Conservation (phyloP, 2,113 vertebrate species). For the Platichthys flesus region DNA sequence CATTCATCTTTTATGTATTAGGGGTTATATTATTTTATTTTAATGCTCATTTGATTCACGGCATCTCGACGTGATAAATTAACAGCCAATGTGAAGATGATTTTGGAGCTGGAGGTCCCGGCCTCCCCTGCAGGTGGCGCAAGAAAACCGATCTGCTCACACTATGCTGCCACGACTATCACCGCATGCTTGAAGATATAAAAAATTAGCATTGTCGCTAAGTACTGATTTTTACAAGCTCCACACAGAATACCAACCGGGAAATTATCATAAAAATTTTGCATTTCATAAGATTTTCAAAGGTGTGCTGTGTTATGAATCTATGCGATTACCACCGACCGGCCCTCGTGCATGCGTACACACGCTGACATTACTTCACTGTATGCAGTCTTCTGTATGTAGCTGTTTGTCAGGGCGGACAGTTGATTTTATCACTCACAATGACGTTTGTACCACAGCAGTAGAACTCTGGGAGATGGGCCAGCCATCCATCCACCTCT, state of each 20-base stretch:
- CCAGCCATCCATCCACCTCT: constrained; percentile 41
- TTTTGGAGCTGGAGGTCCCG: background rate
- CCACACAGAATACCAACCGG: constrained; percentile 8
- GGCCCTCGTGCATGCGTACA: constrained; percentile 13
- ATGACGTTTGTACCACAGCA: constrained; percentile 15
- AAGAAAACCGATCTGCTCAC: constrained; percentile 6
- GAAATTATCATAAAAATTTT: constrained; percentile 33
- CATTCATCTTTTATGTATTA: background rate
- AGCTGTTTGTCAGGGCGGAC: constrained; percentile 13
- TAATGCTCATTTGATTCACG: constrained; percentile 20
- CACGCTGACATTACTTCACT: background rate
- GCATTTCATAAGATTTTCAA: constrained; percentile 1
- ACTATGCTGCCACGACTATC: constrained; percentile 7
- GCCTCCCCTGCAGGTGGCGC: constrained; percentile 1
- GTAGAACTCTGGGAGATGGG: constrained; percentile 29
- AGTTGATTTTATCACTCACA: constrained; percentile 41
- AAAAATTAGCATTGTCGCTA: constrained; percentile 12
- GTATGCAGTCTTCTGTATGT: background rate
- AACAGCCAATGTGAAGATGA: background rate
- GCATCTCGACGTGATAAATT: background rate
- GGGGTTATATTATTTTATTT: background rate
- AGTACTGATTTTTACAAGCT: constrained; percentile 3
- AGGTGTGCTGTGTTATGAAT: constrained; percentile 27
- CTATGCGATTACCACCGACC: background rate
- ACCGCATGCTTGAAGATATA: constrained; percentile 29